Evolutionary conservation across 2,888 invertebrate genomes (phyloP), one percentile per base, ranked within the genome.

Genomic region (Polydesmus complanatus): DNA sequence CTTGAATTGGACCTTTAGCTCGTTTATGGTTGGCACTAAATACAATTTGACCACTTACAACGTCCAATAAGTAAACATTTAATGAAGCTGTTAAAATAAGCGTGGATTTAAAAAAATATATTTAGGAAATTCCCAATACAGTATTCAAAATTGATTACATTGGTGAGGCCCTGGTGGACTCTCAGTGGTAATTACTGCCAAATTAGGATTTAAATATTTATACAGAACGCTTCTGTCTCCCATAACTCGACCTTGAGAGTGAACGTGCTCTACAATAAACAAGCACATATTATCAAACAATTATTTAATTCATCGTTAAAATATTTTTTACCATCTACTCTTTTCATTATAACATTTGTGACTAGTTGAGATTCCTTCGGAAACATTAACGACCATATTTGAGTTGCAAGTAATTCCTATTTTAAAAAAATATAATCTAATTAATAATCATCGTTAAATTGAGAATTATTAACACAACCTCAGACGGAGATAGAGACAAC

Each of bases 121-220:
- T 48, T 53, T 3, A 5, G 11, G 3, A 8, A 11, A 5, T 11
- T 54, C 5, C 14, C 5, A 37, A 37, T 8, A 14, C 14, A 37
- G 37, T 5, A 37, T 8, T n/a, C 19, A 3, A 26, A 14, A 11
- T 5, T 19, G 18, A 5, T 22, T 60, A 14, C 14, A 22, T 27
- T 48, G 14, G 27, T 18, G 23, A n/a, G 56, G n/a, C 18, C 69
- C 71, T 69, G 72, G 86, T 86, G 81, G 78, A 79, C 27, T 85
- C 70, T 88, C 81, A 0, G 90, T 86, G 26, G 88, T 81, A 64
- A 95, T 80, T 18, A 90, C 89, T 64, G 95, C 83, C 66, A 98
- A 79, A 78, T 98, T 98, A 27, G 98, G 98, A 79, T 98, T 98
- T 67, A 90, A 82, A 75, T 99, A 97, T 76, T 98, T 99, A 78